Percentiles rank a stretch among this genome's conserved stretches.
These are phyloP conservation scores for Rhizomys pruinosus DNA, from an alignment of 2,113 vertebrate genomes.

Conservation along the genomic window DNA sequence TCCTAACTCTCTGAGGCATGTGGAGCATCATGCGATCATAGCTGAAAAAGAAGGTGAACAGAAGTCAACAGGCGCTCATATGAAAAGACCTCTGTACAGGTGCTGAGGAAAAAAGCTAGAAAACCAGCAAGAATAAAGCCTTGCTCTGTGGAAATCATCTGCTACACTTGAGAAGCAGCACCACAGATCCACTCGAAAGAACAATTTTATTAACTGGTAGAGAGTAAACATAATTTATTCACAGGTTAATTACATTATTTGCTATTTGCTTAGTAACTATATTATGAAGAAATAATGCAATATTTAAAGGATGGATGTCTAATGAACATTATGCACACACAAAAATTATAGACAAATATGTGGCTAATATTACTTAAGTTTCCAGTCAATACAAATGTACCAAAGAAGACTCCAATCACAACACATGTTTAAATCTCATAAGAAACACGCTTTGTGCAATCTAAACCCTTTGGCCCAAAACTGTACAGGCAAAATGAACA, in stretches of 20 bases:
- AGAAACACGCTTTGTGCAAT: background rate
- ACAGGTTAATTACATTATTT: background rate
- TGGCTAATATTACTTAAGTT: background rate
- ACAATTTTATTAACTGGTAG: background rate
- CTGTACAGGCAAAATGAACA: background rate
- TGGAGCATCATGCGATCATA: background rate
- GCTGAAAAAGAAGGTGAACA: background rate
- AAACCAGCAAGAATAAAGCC: background rate
- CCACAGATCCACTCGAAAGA: background rate
- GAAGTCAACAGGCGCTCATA: no score
- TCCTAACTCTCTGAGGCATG: background rate
- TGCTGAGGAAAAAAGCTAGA: background rate
- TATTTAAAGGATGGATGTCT: no score
- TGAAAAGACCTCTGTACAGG: background rate
- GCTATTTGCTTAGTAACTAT: background rate
- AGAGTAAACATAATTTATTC: background rate
- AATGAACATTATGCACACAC: background rate
- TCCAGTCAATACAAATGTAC: background rate
- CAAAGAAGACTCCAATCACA: no score
- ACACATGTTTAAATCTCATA: no score
- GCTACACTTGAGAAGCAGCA: background rate
- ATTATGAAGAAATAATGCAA: background rate
- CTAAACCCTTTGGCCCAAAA: background rate
- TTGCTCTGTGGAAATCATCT: background rate
- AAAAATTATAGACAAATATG: background rate